Evolutionary conservation across 2,888 invertebrate genomes (phyloP).

Genomic region (Macrosiphum euphorbiae): DNA sequence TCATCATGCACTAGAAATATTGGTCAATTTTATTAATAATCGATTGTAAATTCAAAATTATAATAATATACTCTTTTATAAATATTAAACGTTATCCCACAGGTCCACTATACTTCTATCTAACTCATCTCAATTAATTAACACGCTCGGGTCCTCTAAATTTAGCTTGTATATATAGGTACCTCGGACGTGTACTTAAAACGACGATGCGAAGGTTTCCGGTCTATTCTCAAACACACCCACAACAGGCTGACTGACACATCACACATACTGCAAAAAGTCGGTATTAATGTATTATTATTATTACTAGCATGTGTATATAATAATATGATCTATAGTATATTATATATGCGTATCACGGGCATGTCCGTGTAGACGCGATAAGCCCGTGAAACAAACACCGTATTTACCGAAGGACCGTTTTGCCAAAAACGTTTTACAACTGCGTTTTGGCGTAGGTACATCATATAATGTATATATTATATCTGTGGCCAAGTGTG

Average conservation of each 20-base stretch:
- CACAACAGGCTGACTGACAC: not conserved
- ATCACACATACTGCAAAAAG: not conserved
- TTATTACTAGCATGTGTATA: not conserved
- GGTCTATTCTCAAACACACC: not conserved
- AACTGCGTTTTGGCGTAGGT: slow-evolving; percentile 11
- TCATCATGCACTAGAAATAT: not conserved
- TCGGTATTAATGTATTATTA: not conserved
- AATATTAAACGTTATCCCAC: not conserved
- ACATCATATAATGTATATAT: too few species aligned
- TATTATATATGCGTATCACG: not conserved
- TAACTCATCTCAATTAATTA: not conserved
- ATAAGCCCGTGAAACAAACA: not conserved
- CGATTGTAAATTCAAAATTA: not conserved
- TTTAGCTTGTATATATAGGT: not conserved
- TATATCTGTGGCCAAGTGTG: not conserved
- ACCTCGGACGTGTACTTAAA: not conserved
- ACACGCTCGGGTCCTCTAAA: not conserved
- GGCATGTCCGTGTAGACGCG: not conserved
- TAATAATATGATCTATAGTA: not conserved
- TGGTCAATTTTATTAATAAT: not conserved
- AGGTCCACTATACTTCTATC: not conserved
- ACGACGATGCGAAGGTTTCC: slow-evolving; percentile 5
- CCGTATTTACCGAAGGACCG: not conserved
- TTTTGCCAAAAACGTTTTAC: slow-evolving; percentile 6
- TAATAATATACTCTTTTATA: not conserved